phyloP scores from a whole-genome alignment of 2,888 invertebrate genomes.

The Xestia sexstrigata region DNA sequence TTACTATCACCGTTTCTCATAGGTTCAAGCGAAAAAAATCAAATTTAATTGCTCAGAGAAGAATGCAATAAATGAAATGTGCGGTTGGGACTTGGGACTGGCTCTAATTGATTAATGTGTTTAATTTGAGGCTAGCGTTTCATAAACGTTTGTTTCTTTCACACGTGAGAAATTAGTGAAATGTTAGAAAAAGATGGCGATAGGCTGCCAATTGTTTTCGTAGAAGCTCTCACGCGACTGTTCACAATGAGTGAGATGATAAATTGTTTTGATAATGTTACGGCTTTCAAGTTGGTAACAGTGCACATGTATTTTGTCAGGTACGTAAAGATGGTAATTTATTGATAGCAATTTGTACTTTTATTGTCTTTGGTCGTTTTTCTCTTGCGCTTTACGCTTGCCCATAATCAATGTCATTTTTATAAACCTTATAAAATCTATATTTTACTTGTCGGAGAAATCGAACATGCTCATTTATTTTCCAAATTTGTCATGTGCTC shows the following conservation, averaged over 20 bases:
- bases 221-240: slow-evolving; percentile 73
- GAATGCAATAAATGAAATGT: slow-evolving; percentile 72
- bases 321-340: slow-evolving; percentile 32
- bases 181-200: slow-evolving; percentile 57
- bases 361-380: slow-evolving; percentile 19
- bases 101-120: slow-evolving; percentile 78
- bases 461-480: slow-evolving; percentile 24
- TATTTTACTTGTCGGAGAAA: slow-evolving; percentile 37
- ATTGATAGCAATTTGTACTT: slow-evolving; percentile 27
- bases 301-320: slow-evolving; percentile 43
- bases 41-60: slow-evolving; percentile 65
- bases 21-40: slow-evolving; percentile 60
- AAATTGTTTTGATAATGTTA: slow-evolving; percentile 78
- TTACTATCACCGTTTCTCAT: slow-evolving; percentile 45
- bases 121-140: slow-evolving; percentile 73
- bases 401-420: not conserved
- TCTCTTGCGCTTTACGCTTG: slow-evolving; percentile 9
- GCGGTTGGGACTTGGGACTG: slow-evolving; percentile 64
- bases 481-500: slow-evolving; percentile 23
- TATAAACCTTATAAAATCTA: not conserved
- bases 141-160: slow-evolving; percentile 61
- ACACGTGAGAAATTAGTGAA: slow-evolving; percentile 39
- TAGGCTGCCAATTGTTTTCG: slow-evolving; percentile 71
- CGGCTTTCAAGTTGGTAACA: slow-evolving; percentile 60
- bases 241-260: slow-evolving; percentile 75